Evolutionary conservation across 2,888 invertebrate species (phyloP).

Genomic region (Cataglyphis livida): DNA sequence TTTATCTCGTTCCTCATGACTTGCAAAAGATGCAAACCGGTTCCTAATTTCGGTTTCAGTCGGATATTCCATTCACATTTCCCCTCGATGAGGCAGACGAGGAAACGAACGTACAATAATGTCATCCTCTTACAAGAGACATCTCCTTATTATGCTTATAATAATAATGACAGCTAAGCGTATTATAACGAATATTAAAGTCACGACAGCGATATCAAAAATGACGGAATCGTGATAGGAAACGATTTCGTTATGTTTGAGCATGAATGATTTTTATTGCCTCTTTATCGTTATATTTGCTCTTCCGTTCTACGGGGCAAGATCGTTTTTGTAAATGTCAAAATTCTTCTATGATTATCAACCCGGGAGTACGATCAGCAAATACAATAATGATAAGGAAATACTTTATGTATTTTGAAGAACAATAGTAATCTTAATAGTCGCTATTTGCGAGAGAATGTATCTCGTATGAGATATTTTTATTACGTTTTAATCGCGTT

Average conservation of each 20-base stretch:
- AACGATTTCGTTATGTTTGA: conserved; percentile 18
- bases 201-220: conserved; percentile 14
- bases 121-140: not conserved
- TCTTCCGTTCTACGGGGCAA: not conserved
- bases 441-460: not conserved
- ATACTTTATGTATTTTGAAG: conserved; percentile 15
- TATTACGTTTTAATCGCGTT: not conserved
- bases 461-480: conserved; percentile 3
- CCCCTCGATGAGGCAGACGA: not conserved
- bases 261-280: conserved; percentile 22
- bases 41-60: conserved; percentile 24
- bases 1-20: not conserved
- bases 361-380: not conserved
- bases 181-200: conserved; percentile 1
- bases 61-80: not conserved
- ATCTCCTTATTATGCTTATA: not conserved
- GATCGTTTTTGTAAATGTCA: conserved; percentile 21
- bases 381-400: conserved; percentile 6
- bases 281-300: conserved; percentile 10
- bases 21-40: conserved; percentile 4
- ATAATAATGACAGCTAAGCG: not conserved
- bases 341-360: conserved; percentile 10
- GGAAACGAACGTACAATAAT: not conserved
- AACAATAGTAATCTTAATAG: not conserved
- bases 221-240: conserved; percentile 34